Evolutionary conservation across 2,888 invertebrate species (phyloP), one percentile per base, ranked within the genome.

Genomic region (Cataglyphis altisquamis): DNA sequence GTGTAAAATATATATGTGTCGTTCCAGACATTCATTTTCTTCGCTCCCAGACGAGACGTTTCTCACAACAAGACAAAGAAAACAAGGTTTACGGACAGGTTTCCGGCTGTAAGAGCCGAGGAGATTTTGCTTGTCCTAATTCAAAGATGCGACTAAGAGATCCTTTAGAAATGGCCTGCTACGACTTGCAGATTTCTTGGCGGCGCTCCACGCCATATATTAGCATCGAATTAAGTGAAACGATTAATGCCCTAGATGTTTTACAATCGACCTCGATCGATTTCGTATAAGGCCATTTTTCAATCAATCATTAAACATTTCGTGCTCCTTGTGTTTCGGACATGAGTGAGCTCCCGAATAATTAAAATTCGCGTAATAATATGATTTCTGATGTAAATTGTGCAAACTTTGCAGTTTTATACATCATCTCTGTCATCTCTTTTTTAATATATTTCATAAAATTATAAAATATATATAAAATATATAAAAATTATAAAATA

Each of bases 151-250:
- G 67, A 29, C 60, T 45, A 21, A 60, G 70, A 67, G 75, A 62
- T 18, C 60, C 52, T 77, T 62, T 36, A 12, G 52, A 36, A 77
- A 70, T 21, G 60, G 45, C 52, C 74, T 78, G 78, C 41, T 80
- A 82, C 29, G 82, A 88, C 88, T 85, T 85, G 82, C 84, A 84
- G 81, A 84, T 88, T 80, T 74, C 82, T 41, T n/a, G 57, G 80
- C 66, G 64, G 29, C 29, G 57, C 21, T 60, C 80, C 67, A 70
- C 68, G 55, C 72, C 84, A 74, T 70, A 60, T 77, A 89, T 90
- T 87, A 89, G 80, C 87, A 82, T 87, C 83, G 82, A 82, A 87
- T 85, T 80, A 84, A 81, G 70, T 66, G 68, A 57, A 63, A 66
- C 80, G 82, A 82, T 81, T 84, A 72, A 78, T 68, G 29, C 10